phyloP scores from a whole-genome alignment of 2,888 invertebrate genomes.

The Abscondita cerata region DNA sequence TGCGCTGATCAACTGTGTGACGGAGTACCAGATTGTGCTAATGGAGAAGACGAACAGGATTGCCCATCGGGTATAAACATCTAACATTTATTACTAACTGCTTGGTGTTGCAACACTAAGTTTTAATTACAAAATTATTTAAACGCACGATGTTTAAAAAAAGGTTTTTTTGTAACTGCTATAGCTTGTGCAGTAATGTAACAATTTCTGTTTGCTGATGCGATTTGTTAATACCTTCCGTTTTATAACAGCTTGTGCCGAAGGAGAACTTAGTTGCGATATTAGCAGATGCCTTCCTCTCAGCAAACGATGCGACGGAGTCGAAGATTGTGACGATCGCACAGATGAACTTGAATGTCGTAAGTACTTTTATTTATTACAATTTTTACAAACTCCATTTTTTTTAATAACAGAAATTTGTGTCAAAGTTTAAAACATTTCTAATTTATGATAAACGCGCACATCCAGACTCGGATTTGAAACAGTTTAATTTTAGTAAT shows the following conservation, averaged over 20 bases:
- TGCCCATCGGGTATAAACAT: slow-evolving; percentile 56
- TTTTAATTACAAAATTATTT: neutral
- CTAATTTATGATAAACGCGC: slow-evolving; percentile 3
- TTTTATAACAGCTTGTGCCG: slow-evolving; percentile 60
- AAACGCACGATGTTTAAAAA: neutral
- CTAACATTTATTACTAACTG: slow-evolving; percentile 25
- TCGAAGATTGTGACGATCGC: slow-evolving; percentile 68
- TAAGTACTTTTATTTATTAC: slow-evolving; percentile 31
- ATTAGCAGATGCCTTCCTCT: slow-evolving; percentile 65
- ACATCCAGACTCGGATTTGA: slow-evolving; percentile 14
- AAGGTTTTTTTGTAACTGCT: slow-evolving; percentile 19
- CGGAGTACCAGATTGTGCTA: slow-evolving; percentile 67
- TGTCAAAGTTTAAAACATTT: neutral
- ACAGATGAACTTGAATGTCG: slow-evolving; percentile 72
- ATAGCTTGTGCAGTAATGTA: slow-evolving; percentile 18
- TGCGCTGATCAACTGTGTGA: slow-evolving; percentile 69
- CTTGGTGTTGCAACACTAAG: slow-evolving; percentile 17
- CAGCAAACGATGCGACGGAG: slow-evolving; percentile 65
- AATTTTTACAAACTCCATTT: neutral
- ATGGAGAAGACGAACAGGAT: slow-evolving; percentile 71
- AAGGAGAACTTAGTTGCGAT: slow-evolving; percentile 69
- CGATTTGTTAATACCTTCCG: neutral
- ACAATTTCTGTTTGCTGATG: slow-evolving; percentile 2
- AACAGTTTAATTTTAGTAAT: slow-evolving; percentile 26
- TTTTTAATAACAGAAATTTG: slow-evolving; percentile 2